phyloP scores from a whole-genome alignment of 2,888 invertebrate species.

The Phalera bucephala region DNA sequence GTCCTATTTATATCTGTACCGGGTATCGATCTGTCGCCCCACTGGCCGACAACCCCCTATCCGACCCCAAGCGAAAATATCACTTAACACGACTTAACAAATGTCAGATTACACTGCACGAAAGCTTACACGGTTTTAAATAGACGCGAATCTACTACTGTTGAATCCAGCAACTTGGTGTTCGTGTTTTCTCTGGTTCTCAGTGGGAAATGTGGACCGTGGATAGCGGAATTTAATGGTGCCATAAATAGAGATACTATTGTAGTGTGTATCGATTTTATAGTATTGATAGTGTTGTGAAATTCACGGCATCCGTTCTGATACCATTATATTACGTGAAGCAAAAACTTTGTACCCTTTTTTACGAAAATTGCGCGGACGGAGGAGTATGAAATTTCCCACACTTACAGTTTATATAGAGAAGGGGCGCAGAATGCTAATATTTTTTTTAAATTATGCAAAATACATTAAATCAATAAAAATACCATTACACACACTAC shows the following conservation, averaged over 20 bases:
- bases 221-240: slow-evolving; percentile 16
- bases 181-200: slow-evolving; percentile 31
- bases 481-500: no score
- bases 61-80: slow-evolving; percentile 47
- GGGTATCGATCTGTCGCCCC: slow-evolving; percentile 75
- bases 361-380: no score
- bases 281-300: no score
- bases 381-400: no score
- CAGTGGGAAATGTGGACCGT: slow-evolving; percentile 20
- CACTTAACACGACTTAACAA: slow-evolving; percentile 43
- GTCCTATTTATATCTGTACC: slow-evolving; percentile 78
- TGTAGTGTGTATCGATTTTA: no score
- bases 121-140: slow-evolving; percentile 43
- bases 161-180: slow-evolving; percentile 41
- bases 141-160: slow-evolving; percentile 52
- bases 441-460: no score
- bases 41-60: slow-evolving; percentile 71
- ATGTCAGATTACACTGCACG: slow-evolving; percentile 44
- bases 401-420: no score
- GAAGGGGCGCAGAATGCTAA: no score
- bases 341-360: no score
- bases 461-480: no score
- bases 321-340: no score
- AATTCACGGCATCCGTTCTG: no score
- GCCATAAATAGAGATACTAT: slow-evolving; percentile 22